A percentile compares a stretch with the other conserved stretches of the same genome.
Conservation (phyloP, 1,140 invertebrate genomes). For the Zeugodacus cucurbitae region DNA sequence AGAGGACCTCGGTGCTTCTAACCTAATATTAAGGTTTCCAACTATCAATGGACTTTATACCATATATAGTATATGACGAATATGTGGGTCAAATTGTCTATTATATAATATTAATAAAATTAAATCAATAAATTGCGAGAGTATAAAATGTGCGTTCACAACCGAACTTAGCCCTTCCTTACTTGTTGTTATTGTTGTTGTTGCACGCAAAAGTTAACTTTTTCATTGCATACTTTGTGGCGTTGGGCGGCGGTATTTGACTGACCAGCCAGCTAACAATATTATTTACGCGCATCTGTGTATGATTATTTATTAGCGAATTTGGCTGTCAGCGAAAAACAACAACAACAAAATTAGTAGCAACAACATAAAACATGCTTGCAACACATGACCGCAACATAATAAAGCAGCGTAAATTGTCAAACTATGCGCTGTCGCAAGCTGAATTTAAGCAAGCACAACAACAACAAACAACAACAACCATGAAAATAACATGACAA, state of each 20-base stretch:
- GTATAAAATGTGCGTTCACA: no score
- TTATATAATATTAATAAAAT: no score
- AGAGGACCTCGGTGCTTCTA: no score
- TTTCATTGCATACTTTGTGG: slow-evolving; percentile 26
- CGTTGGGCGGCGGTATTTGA: background rate
- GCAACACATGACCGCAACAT: background rate
- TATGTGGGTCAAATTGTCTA: no score
- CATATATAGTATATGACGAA: no score
- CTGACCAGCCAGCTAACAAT: background rate
- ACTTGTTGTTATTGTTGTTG: no score
- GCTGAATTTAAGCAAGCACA: background rate
- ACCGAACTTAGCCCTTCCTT: no score
- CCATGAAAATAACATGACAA: background rate
- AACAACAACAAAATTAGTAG: background rate
- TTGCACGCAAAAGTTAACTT: background rate
- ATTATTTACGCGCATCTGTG: background rate
- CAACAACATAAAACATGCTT: background rate
- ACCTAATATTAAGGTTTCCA: no score
- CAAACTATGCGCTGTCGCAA: background rate
- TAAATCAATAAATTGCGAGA: no score
- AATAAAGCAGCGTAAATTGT: slow-evolving; percentile 20
- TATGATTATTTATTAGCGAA: background rate
- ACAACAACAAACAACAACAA: background rate
- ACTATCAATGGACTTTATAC: no score
- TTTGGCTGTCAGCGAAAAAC: background rate